Evolutionary conservation across 1,140 invertebrate genomes (phyloP), one percentile per base, ranked within the genome.

Genomic region (Heliconius hewitsoni): DNA sequence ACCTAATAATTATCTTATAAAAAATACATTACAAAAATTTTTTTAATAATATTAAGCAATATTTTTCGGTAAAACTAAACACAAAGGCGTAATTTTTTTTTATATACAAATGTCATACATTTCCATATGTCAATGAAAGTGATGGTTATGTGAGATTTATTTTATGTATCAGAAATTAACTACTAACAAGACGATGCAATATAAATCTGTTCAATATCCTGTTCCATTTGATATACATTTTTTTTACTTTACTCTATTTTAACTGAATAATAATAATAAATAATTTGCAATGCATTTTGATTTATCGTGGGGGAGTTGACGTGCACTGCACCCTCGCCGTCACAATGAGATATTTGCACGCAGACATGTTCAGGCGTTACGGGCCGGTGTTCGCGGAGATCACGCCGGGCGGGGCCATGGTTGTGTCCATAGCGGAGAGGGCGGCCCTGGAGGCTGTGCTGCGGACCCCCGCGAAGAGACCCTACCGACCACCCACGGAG

Each of bases 401-500:
- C 84, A 96, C 96, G 52, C 93, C 97, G 52, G 96, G 96, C 86
- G 98, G 98, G 84, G 94, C 96, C 52, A 96, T 96, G 27, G 96
- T 98, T 23, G 96, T 98, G 34, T 97, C 96, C 79, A 90, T 98
- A n/a, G 97, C 96, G 73, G 96, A 97, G 42, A 95, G 96, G n/a
- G 89, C 94, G 1, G 97, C 98, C 86, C 96, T 98, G 79, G 97
- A 98, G 86, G 96, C 96, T 74, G 96, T 98, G 6, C 95, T 98
- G 19, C 96, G 96, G 76, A 95, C 96, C 46, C 95, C 95, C 2
- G 96, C 96, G 50, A 96, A 96, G 85, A 97, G 96, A 87, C 98
- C 98, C 0, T 95, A 97, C 79, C 95, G 98, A 42, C 97, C 98
- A 37, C 97, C 97, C 34, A 98, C 98, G 3, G 97, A 98, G 91